A percentile compares a stretch with the other conserved stretches of the same genome.
These are phyloP conservation scores for Oeneis ivallda DNA, from an alignment of 2,888 invertebrate genomes.

Conservation along the genomic window DNA sequence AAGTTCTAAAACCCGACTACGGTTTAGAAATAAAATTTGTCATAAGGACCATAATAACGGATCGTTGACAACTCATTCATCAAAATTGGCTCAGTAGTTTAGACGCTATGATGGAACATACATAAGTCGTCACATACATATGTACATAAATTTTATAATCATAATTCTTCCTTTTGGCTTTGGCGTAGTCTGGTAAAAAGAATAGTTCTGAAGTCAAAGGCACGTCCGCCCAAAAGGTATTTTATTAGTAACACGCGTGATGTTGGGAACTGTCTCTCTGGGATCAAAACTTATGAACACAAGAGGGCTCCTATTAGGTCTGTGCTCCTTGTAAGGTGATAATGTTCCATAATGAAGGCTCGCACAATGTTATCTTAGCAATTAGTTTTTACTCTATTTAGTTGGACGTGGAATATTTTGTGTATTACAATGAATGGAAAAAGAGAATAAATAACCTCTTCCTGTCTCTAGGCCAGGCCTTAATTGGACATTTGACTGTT, in stretches of 20 bases:
- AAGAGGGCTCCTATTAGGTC: slow-evolving; percentile 31
- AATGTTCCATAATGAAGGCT: slow-evolving; percentile 35
- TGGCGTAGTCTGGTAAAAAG: too few species aligned
- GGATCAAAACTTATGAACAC: slow-evolving; percentile 35
- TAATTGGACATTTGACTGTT: too few species aligned
- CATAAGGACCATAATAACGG: too few species aligned
- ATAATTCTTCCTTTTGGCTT: too few species aligned
- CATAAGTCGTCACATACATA: too few species aligned
- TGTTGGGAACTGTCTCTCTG: slow-evolving; percentile 21
- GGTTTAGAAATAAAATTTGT: too few species aligned
- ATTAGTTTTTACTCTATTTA: slow-evolving; percentile 25
- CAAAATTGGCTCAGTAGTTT: neutral
- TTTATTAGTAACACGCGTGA: neutral
- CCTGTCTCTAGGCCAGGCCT: too few species aligned
- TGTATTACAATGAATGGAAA: neutral
- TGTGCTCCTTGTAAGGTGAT: slow-evolving; percentile 30
- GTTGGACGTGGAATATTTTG: slow-evolving; percentile 19
- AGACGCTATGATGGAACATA: too few species aligned
- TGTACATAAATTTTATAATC: too few species aligned
- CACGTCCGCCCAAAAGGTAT: slow-evolving; percentile 8
- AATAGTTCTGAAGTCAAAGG: neutral
- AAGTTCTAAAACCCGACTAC: too few species aligned
- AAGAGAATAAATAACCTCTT: too few species aligned
- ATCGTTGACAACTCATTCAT: too few species aligned
- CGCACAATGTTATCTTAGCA: slow-evolving; percentile 29